A percentile compares a stretch with the other conserved stretches of the same genome.
phyloP scores from a whole-genome alignment of 2,113 vertebrate genomes.

The Mesembrinibis cayennensis region DNA sequence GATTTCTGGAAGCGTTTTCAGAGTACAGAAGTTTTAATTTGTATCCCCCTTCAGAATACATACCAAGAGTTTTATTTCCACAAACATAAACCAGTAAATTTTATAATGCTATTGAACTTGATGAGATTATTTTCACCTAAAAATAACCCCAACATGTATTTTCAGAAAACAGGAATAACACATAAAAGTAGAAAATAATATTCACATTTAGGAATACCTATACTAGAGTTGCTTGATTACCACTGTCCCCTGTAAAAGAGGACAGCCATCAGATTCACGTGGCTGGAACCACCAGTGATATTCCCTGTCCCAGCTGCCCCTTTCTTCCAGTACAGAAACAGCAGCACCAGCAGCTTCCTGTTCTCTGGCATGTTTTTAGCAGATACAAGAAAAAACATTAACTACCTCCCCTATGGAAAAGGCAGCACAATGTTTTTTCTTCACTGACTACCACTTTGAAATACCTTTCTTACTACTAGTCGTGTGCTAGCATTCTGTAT shows the following conservation, averaged over 20 bases:
- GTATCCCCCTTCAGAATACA: neutral
- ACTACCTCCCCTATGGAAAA: neutral
- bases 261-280: neutral
- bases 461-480: neutral
- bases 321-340: neutral
- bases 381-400: neutral
- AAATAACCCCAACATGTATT: neutral
- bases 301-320: neutral
- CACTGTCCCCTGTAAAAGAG: neutral
- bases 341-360: neutral
- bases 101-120: neutral
- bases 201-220: neutral
- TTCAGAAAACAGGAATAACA: neutral
- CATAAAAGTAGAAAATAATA: neutral
- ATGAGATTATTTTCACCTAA: neutral
- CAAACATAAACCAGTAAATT: neutral
- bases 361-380: neutral
- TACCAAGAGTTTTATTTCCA: neutral
- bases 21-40: neutral
- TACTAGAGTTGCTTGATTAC: neutral
- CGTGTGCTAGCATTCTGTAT: neutral
- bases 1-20: neutral
- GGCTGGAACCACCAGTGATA: neutral
- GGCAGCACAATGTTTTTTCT: neutral
- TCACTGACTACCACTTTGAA: neutral